Evolutionary conservation across 2,797 vertebrate species (phyloP).

Genomic region (Ispidina picta): DNA sequence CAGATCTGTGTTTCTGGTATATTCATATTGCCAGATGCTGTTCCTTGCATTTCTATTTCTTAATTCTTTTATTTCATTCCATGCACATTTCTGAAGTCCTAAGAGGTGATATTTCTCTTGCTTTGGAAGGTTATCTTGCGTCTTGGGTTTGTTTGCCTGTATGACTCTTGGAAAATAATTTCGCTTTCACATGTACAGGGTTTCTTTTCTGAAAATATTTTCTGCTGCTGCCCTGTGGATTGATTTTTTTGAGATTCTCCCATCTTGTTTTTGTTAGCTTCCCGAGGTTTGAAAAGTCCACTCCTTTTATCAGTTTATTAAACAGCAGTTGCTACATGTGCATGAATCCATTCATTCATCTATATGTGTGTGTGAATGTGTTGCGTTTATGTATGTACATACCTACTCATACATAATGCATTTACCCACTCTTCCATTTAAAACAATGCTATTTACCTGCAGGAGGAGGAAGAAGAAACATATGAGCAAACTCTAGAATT

Average conservation of each 20-base stretch:
- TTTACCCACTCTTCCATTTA: slow-evolving; percentile 20
- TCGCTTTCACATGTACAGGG: not conserved
- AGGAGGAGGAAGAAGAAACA: slow-evolving; percentile 92
- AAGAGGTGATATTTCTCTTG: not conserved
- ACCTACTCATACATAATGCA: not conserved
- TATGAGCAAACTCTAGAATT: slow-evolving; percentile 96
- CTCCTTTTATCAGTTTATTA: not conserved
- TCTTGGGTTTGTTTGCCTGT: slow-evolving; percentile 19
- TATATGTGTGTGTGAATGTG: not conserved
- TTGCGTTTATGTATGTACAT: not conserved
- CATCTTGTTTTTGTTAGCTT: not conserved
- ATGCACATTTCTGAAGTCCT: not conserved
- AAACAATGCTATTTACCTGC: slow-evolving; percentile 66
- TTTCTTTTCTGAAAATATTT: not conserved
- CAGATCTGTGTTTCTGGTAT: not conserved
- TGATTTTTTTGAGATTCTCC: not conserved
- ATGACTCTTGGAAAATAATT: slow-evolving; percentile 2
- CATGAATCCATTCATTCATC: not conserved
- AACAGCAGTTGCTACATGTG: not conserved
- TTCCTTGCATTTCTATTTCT: not conserved
- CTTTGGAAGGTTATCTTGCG: not conserved
- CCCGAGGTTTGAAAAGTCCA: not conserved
- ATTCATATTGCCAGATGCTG: not conserved
- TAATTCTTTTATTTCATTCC: not conserved
- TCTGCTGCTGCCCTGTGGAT: not conserved